Conservation (phyloP, 2,888 invertebrate genomes). For the Phyllotreta striolata region DNA sequence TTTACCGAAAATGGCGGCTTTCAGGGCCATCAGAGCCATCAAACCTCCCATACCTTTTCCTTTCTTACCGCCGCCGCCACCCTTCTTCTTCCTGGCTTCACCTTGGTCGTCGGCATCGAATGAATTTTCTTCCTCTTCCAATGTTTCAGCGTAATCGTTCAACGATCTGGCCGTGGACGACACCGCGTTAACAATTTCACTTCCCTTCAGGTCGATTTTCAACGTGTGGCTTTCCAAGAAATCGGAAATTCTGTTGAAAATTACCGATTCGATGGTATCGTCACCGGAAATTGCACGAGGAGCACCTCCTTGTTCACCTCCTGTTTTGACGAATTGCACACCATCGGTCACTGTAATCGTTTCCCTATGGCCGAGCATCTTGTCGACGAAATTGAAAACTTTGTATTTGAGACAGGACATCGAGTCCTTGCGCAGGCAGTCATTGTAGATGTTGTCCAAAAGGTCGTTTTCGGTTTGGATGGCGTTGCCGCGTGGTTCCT, state of each 20-base stretch:
- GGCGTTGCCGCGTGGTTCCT: conserved; percentile 65
- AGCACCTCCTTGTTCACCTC: conserved; percentile 73
- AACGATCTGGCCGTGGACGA: conserved; percentile 82
- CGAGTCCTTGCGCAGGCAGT: conserved; percentile 84
- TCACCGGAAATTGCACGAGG: conserved; percentile 76
- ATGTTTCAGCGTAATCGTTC: conserved; percentile 74
- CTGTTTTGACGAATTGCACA: conserved; percentile 81
- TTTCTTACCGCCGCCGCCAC: conserved; percentile 59
- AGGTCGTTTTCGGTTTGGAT: conserved; percentile 79
- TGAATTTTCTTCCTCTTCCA: conserved; percentile 66
- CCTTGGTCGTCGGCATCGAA: conserved; percentile 64
- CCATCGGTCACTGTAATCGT: conserved; percentile 82
- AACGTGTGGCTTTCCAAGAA: conserved; percentile 84
- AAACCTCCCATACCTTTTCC: conserved; percentile 79
- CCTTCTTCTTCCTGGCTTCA: conserved; percentile 77
- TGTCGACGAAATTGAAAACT: conserved; percentile 86
- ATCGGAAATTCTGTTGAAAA: conserved; percentile 73
- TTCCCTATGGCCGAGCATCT: conserved; percentile 82
- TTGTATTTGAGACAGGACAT: conserved; percentile 87
- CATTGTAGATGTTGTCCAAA: conserved; percentile 77
- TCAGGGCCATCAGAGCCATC: conserved; percentile 77
- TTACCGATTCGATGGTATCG: conserved; percentile 70
- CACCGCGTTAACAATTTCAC: conserved; percentile 82
- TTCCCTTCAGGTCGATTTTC: conserved; percentile 84
- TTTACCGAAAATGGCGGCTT: conserved; percentile 81